phyloP scores from a whole-genome alignment of 2,888 invertebrate genomes.

The Teinopalpus imperialis region DNA sequence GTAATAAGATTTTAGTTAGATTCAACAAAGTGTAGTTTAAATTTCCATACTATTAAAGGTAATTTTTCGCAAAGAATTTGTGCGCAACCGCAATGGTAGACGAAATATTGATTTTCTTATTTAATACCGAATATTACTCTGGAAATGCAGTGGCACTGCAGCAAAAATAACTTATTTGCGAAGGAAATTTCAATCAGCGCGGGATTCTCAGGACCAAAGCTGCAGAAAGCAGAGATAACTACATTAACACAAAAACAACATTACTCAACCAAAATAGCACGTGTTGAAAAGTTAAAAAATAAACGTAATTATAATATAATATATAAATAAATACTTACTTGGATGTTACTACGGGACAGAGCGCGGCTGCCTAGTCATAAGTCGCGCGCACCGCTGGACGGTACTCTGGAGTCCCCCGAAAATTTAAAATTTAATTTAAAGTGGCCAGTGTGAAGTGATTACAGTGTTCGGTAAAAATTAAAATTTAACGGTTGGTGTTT shows the following conservation, averaged over 20 bases:
- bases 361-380: slow-evolving; percentile 51
- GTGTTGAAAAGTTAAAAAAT: slow-evolving; percentile 49
- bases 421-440: slow-evolving; percentile 38
- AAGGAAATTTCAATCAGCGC: slow-evolving; percentile 31
- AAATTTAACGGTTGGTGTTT: slow-evolving; percentile 62
- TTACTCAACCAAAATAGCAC: slow-evolving; percentile 43
- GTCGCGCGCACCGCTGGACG: slow-evolving; percentile 55
- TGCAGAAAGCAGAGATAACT: slow-evolving; percentile 34
- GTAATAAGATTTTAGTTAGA: neutral
- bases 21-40: no score
- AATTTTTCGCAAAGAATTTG: no score
- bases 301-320: slow-evolving; percentile 66
- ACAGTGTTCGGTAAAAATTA: slow-evolving; percentile 55
- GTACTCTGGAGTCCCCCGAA: slow-evolving; percentile 53
- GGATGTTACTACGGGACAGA: slow-evolving; percentile 41
- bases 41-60: no score
- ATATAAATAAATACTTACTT: slow-evolving; percentile 58
- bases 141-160: neutral
- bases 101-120: neutral
- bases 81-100: no score
- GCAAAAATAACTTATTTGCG: slow-evolving; percentile 3
- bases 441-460: slow-evolving; percentile 63
- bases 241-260: slow-evolving; percentile 26
- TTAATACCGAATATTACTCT: neutral
- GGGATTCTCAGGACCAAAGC: slow-evolving; percentile 14